These are phyloP conservation scores for Pristionchus pacificus DNA, from an alignment of 1,140 invertebrate species.

Conservation along the genomic window DNA sequence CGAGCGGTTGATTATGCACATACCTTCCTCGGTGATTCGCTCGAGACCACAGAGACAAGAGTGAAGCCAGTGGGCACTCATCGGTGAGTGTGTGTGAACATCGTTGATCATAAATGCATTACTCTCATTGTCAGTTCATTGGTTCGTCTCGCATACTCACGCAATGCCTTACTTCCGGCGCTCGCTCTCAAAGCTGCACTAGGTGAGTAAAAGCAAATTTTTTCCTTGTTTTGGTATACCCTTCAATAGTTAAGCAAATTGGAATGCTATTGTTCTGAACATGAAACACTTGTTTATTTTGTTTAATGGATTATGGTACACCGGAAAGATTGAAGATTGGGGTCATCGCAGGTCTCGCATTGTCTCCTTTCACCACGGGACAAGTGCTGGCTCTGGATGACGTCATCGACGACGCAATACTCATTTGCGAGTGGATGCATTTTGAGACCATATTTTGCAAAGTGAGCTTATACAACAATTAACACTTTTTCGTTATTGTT, in stretches of 20 bases:
- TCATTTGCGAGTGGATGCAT: constrained; percentile 34
- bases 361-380: neutral
- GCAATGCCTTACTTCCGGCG: neutral
- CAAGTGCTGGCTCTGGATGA: constrained; percentile 6
- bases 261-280: no score
- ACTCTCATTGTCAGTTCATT: neutral
- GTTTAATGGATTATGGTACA: no score
- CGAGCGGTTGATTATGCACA: neutral
- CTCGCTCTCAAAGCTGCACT: neutral
- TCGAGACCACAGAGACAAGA: neutral
- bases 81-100: neutral
- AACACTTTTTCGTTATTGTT: neutral
- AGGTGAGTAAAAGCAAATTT: neutral
- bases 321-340: no score
- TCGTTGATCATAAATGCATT: neutral
- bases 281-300: no score
- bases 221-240: no score
- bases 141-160: neutral
- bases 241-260: no score
- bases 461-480: constrained; percentile 3
- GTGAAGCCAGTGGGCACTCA: neutral
- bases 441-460: constrained; percentile 35
- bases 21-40: neutral
- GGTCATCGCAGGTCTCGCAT: constrained; percentile 21
- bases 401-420: constrained; percentile 20